These are phyloP conservation scores for Sogatella furcifera DNA, from an alignment of 1,140 invertebrate species.

Conservation along the genomic window DNA sequence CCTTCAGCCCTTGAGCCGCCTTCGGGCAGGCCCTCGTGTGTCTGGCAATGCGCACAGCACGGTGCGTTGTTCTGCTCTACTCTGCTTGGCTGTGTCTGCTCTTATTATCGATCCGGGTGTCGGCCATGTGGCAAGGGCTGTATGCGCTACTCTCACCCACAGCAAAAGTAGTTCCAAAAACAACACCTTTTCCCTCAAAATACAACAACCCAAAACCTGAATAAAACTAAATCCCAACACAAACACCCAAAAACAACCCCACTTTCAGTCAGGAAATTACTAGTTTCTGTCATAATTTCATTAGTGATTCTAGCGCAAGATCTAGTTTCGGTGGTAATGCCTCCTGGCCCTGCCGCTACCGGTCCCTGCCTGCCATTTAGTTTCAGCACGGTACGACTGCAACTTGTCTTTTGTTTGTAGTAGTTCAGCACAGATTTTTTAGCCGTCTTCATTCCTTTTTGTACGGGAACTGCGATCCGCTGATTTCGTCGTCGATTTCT, in stretches of 20 bases:
- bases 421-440: conserved; percentile 25
- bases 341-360: conserved; percentile 28
- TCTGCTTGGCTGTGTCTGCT: no score
- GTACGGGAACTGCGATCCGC: conserved; percentile 8
- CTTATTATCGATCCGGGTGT: not conserved
- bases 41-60: not conserved
- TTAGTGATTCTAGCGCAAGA: no score
- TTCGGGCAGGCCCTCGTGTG: conserved; percentile 4
- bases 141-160: no score
- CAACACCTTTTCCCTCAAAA: not conserved
- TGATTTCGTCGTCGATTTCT: conserved; percentile 7
- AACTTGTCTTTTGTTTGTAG: conserved; percentile 29
- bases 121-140: no score
- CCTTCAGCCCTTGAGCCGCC: not conserved
- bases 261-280: not conserved
- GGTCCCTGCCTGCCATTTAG: conserved; percentile 37
- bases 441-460: conserved; percentile 13
- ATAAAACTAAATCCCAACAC: conserved; percentile 6
- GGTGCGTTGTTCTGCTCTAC: not conserved
- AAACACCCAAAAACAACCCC: conserved; percentile 21
- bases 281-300: no score
- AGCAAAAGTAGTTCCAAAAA: conserved; percentile 4
- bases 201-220: not conserved
- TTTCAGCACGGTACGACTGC: conserved; percentile 43
- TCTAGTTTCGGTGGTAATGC: not conserved